phyloP scores from a whole-genome alignment of 2,113 vertebrate genomes.

The Trematocara zebra region DNA sequence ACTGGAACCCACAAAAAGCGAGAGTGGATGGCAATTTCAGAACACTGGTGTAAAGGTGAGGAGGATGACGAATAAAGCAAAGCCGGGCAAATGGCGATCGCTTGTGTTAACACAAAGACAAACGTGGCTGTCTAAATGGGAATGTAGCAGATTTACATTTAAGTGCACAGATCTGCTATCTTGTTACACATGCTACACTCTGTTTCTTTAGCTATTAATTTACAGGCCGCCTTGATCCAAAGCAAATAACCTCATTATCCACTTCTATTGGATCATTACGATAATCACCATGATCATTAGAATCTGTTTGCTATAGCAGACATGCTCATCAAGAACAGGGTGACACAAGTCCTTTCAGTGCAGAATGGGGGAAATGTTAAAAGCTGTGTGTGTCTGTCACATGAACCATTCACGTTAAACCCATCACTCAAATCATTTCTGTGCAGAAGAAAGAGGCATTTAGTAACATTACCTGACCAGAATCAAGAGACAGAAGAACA shows the following conservation, averaged over 20 bases:
- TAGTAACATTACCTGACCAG: constrained; percentile 22
- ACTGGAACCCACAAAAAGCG: constrained; percentile 15
- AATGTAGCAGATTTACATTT: neutral
- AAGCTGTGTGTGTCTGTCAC: neutral
- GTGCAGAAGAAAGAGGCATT: constrained; percentile 16
- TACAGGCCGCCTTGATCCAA: constrained; percentile 58
- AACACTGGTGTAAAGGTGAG: neutral
- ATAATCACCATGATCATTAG: constrained; percentile 72
- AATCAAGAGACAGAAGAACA: constrained; percentile 46
- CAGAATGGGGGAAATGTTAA: neutral
- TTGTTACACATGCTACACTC: constrained; percentile 17
- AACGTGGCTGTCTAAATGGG: neutral
- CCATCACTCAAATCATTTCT: constrained; percentile 11
- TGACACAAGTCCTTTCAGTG: constrained; percentile 24
- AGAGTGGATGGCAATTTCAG: constrained; percentile 13
- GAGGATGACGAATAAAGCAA: neutral
- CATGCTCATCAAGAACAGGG: constrained; percentile 47
- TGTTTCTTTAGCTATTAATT: constrained; percentile 47
- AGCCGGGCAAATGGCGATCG: neutral
- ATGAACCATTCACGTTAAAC: constrained; percentile 13
- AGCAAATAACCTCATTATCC: constrained; percentile 72
- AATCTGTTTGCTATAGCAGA: constrained; percentile 60
- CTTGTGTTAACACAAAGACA: constrained; percentile 1
- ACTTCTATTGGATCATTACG: constrained; percentile 68
- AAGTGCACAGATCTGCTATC: constrained; percentile 10